These are phyloP conservation scores for Fukomys damarensis DNA, from an alignment of 2,113 vertebrate genomes.

Conservation along the genomic window DNA sequence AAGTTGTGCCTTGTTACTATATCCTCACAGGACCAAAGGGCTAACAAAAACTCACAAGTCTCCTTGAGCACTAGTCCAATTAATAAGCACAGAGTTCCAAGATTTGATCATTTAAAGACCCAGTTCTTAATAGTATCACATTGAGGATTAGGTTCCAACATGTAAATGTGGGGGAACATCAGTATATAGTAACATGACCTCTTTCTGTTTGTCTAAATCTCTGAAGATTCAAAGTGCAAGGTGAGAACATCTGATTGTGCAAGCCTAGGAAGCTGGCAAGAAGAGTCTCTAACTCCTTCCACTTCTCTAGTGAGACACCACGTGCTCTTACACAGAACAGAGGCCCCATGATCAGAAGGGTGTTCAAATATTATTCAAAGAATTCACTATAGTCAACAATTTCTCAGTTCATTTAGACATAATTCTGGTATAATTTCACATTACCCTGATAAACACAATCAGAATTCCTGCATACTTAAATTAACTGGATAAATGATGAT, in stretches of 20 bases:
- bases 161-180: neutral
- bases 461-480: neutral
- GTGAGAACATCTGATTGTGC: neutral
- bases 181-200: neutral
- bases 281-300: neutral
- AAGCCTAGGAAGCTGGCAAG: neutral
- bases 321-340: neutral
- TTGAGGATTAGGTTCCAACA: neutral
- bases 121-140: neutral
- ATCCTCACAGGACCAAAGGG: neutral
- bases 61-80: neutral
- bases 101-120: neutral
- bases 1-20: neutral
- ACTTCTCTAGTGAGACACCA: neutral
- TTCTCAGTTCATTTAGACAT: neutral
- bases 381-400: neutral
- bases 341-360: neutral
- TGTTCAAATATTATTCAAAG: neutral
- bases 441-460: neutral
- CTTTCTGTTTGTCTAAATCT: neutral
- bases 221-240: neutral
- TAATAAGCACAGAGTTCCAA: neutral
- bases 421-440: neutral
- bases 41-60: neutral
- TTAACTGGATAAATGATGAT: neutral